Conservation (phyloP, 2,797 vertebrate genomes). For the Sciurus carolinensis region DNA sequence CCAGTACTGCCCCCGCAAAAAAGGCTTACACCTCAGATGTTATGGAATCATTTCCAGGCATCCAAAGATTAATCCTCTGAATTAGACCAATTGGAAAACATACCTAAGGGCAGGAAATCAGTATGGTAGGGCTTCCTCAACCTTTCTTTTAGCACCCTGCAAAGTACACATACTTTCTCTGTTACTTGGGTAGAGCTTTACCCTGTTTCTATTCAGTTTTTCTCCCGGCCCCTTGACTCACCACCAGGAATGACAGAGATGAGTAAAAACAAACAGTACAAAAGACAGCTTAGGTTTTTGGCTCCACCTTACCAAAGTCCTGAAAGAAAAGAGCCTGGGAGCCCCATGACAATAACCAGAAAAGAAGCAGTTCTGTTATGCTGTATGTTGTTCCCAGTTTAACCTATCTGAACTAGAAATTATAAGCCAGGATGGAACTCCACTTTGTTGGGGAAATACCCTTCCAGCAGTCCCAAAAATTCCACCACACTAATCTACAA, state of each 20-base stretch:
- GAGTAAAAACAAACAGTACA: conserved; percentile 42
- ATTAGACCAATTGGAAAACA: neutral
- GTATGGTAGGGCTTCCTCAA: neutral
- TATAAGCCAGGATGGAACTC: neutral
- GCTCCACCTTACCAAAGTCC: neutral
- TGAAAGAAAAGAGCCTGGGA: neutral
- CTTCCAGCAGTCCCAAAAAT: neutral
- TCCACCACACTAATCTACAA: neutral
- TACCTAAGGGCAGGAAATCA: neutral
- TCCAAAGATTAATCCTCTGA: neutral
- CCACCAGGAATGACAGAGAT: conserved; percentile 51
- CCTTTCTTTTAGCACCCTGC: neutral
- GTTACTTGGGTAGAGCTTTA: neutral
- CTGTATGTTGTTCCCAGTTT: neutral
- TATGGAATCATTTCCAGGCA: neutral
- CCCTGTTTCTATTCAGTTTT: conserved; percentile 58
- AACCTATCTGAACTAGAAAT: conserved; percentile 13
- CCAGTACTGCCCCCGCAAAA: neutral
- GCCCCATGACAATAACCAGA: neutral
- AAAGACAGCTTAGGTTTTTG: neutral
- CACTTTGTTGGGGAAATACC: neutral
- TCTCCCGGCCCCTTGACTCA: conserved; percentile 44
- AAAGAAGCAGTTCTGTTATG: neutral
- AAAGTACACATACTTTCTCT: conserved; percentile 34
- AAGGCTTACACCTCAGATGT: neutral